Evolutionary conservation across 2,888 invertebrate genomes (phyloP), one percentile per base, ranked within the genome.

Genomic region (Hermaeophaga mercurialis): DNA sequence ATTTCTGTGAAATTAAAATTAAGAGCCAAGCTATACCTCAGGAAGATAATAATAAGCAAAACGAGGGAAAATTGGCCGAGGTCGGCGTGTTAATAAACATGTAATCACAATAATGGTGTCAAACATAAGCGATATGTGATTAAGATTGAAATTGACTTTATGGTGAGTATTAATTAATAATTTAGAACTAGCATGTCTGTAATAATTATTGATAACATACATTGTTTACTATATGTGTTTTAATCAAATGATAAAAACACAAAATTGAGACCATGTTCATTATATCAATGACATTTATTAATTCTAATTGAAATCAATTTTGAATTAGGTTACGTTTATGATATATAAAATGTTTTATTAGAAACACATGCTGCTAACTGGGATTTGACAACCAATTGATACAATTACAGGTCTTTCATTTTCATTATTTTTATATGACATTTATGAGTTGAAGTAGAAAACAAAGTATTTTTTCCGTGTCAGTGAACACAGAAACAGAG

Each of bases 241-340:
- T 28, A 49, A 49, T 49, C 24, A n/a, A 49, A 31, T 39, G 28
- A 34, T 34, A 22, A 46, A 15, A 33, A 34, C 18, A 46, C 19
- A 46, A 31, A 28, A 28, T 24, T 24, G n/a, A 39, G 14, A 39
- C n/a, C 28, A 28, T 39, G 24, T 28, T 39, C 15, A 49, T 49
- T 49, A 49, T 28, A 31, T 28, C 28, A 49, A 39, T 49, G 14
- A 39, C 22, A 49, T 49, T 49, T 39, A 49, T 49, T 49, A 49
- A 49, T 38, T 12, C 18, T 28, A 49, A 39, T 49, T 39, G 17
- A 39, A 49, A 39, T 31, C 49, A 39, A 38, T 49, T 31, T 49
- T 15, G 26, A 49, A 49, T 38, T 49, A 17, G 49, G 39, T 49
- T 38, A 22, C 18, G 17, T 28, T 31, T 9, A 11, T 38, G 28